phyloP scores from a whole-genome alignment of 2,113 vertebrate genomes.

The Miniopterus natalensis region DNA sequence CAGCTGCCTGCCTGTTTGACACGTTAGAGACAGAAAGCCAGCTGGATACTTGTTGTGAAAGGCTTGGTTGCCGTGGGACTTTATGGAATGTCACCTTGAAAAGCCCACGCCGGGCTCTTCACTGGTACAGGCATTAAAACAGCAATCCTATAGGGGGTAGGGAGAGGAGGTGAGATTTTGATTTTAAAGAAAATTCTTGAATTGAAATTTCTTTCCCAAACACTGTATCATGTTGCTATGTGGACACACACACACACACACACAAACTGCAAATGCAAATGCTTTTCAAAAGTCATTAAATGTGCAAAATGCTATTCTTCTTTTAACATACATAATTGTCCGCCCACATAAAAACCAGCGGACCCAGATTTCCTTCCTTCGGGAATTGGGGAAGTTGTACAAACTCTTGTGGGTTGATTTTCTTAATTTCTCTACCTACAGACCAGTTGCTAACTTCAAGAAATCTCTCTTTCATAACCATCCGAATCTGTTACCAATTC shows the following conservation, averaged over 20 bases:
- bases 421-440: not conserved
- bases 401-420: not conserved
- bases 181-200: constrained; percentile 27
- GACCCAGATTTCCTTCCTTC: not conserved
- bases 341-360: not conserved
- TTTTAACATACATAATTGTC: not conserved
- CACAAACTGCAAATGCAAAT: not conserved
- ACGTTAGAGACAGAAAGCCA: not conserved
- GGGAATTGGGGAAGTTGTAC: not conserved
- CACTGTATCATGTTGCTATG: not conserved
- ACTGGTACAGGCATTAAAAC: not conserved
- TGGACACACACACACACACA: not conserved
- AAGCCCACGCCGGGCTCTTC: not conserved
- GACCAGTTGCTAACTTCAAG: not conserved
- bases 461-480: not conserved
- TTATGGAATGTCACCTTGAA: not conserved
- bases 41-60: not conserved
- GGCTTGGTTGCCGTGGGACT: not conserved
- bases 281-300: not conserved
- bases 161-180: not conserved
- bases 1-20: constrained; percentile 16
- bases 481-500: not conserved
- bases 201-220: constrained; percentile 51
- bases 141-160: not conserved
- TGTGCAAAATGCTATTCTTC: not conserved